Percentiles rank a stretch among this genome's conserved stretches.
These are phyloP conservation scores for Acleris cristana DNA, from an alignment of 2,888 invertebrate species.

Conservation along the genomic window DNA sequence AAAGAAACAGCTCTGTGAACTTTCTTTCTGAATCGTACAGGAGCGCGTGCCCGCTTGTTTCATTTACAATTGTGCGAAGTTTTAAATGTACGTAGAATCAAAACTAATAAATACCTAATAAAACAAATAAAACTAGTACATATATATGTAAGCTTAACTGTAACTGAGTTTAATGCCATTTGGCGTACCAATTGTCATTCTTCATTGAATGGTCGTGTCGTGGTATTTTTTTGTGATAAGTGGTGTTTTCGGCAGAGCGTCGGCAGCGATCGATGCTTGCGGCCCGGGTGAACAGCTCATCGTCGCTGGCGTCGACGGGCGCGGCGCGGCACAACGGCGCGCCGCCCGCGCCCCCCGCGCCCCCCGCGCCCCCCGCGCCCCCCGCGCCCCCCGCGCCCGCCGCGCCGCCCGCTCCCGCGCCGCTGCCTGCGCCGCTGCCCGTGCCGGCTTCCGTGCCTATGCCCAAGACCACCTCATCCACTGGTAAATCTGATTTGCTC, in stretches of 20 bases:
- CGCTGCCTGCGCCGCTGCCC: slow-evolving; percentile 41
- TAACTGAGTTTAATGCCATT: too few relatives aligned
- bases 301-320: slow-evolving; percentile 42
- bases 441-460: slow-evolving; percentile 48
- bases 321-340: slow-evolving; percentile 56
- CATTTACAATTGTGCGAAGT: too few relatives aligned
- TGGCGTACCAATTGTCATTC: too few relatives aligned
- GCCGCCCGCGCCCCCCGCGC: slow-evolving; percentile 50
- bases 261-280: slow-evolving; percentile 63
- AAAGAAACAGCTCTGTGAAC: too few relatives aligned
- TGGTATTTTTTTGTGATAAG: not conserved
- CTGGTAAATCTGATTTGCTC: not conserved
- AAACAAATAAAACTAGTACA: too few relatives aligned
- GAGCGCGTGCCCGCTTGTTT: too few relatives aligned
- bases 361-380: slow-evolving; percentile 46
- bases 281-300: slow-evolving; percentile 54
- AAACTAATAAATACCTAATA: too few relatives aligned
- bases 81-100: too few relatives aligned
- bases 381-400: slow-evolving; percentile 33
- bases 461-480: slow-evolving; percentile 43
- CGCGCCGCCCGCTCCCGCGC: slow-evolving; percentile 40
- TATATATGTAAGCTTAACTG: too few relatives aligned
- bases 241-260: slow-evolving; percentile 56
- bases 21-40: too few relatives aligned
- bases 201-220: not conserved